Evolutionary conservation across 2,888 invertebrate genomes (phyloP), one percentile per base, ranked within the genome.

Genomic region (Heliconius erato): DNA sequence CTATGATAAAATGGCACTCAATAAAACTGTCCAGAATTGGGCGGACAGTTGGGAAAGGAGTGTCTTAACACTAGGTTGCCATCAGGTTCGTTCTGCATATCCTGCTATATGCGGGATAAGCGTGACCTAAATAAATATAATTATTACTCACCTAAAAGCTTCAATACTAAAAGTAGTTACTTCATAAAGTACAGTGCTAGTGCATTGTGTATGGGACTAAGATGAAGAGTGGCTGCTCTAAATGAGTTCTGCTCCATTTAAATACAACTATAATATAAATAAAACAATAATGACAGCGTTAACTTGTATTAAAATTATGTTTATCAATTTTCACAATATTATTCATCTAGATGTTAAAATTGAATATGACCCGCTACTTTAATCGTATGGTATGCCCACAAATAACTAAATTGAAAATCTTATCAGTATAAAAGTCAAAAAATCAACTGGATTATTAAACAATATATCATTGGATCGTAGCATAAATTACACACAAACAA

Each of bases 261-360:
- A 71, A 81, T 69, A 72, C 80, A 80, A 54, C 72, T 79, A 83
- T 78, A 79, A 82, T 76, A 49, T 71, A 85, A 86, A 86, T 86
- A 85, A 86, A 86, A 86, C 86, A 85, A 84, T 77, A 79, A 80
- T 85, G 79, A 79, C 84, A 85, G 90, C 92, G 91, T 94, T 95
- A 95, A 91, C 88, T 92, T 94, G 91, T 94, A 94, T 94, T 94
- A 94, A 92, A 84, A 85, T 84, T 85, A 83, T 74, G 81, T 82
- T 80, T 82, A 93, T 89, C 91, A 90, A 79, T 79, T 74, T 82
- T 65, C 79, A 82, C 79, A 82, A 74, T 67, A 71, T 82, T 71
- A 81, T 65, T 49, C 26, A n/a, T 68, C 59, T 78, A 49, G n/a
- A 35, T 77, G 77, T 81, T 81, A 81, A 71, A 72, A 28, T 40